A percentile compares a stretch with the other conserved stretches of the same genome.
phyloP scores from a whole-genome alignment of 1,140 invertebrate species.

The Diplogasteroides magnus region DNA sequence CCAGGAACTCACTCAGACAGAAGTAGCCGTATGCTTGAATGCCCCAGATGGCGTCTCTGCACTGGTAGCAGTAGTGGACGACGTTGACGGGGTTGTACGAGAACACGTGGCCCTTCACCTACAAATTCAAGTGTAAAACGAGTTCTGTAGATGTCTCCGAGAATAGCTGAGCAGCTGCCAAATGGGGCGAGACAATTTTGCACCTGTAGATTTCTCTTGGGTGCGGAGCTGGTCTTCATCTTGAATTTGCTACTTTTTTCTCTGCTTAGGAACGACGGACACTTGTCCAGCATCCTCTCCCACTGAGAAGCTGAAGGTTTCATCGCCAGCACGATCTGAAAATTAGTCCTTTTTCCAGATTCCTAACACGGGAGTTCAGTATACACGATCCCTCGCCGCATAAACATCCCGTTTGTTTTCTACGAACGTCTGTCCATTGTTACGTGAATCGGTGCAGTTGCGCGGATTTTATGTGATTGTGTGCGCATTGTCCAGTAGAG shows the following conservation, averaged over 20 bases:
- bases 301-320: conserved; percentile 27
- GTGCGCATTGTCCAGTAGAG: no score
- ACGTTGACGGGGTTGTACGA: conserved; percentile 78
- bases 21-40: conserved; percentile 62
- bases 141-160: not conserved
- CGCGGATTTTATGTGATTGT: no score
- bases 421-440: no score
- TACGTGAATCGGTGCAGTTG: no score
- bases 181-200: no score
- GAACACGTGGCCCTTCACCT: conserved; percentile 82
- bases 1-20: conserved; percentile 43
- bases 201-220: not conserved
- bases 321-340: conserved; percentile 44
- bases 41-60: conserved; percentile 83
- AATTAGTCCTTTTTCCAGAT: no score
- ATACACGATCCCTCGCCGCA: no score
- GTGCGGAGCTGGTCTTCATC: not conserved
- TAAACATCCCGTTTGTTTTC: no score
- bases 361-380: no score
- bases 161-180: no score
- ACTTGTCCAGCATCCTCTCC: conserved; percentile 48
- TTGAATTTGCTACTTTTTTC: conserved; percentile 27
- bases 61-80: conserved; percentile 84
- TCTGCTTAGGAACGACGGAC: conserved; percentile 46
- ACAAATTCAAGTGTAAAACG: conserved; percentile 40